Conservation (phyloP, 2,797 vertebrate species). For the Dallia pectoralis region DNA sequence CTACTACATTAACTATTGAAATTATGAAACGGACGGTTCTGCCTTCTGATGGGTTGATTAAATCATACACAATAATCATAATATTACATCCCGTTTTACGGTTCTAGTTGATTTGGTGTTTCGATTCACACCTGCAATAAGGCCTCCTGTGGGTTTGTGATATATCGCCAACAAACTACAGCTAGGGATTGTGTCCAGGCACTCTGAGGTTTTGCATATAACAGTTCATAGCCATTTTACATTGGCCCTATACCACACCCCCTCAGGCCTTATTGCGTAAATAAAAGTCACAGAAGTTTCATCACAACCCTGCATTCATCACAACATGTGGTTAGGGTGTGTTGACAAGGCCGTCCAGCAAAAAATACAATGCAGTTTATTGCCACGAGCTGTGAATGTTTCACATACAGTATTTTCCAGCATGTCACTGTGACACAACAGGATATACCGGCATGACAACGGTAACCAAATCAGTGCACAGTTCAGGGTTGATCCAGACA, state of each 20-base stretch:
- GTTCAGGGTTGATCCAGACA: not conserved
- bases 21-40: not conserved
- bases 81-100: no score
- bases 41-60: no score
- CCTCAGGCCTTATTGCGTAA: not conserved
- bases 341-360: not conserved
- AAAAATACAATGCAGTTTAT: constrained; percentile 51
- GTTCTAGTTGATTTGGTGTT: no score
- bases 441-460: constrained; percentile 13
- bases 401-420: constrained; percentile 7
- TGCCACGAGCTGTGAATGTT: constrained; percentile 22
- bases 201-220: no score
- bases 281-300: not conserved
- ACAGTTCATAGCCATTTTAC: no score
- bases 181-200: no score
- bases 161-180: no score
- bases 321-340: not conserved
- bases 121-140: no score
- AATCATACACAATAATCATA: no score
- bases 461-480: not conserved
- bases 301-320: not conserved
- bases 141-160: no score
- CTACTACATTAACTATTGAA: not conserved
- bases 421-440: rapidly evolving
- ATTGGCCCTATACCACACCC: no score